Evolutionary conservation across 2,888 invertebrate genomes (phyloP), one percentile per base, ranked within the genome.

Genomic region (Allolobophora icterica): DNA sequence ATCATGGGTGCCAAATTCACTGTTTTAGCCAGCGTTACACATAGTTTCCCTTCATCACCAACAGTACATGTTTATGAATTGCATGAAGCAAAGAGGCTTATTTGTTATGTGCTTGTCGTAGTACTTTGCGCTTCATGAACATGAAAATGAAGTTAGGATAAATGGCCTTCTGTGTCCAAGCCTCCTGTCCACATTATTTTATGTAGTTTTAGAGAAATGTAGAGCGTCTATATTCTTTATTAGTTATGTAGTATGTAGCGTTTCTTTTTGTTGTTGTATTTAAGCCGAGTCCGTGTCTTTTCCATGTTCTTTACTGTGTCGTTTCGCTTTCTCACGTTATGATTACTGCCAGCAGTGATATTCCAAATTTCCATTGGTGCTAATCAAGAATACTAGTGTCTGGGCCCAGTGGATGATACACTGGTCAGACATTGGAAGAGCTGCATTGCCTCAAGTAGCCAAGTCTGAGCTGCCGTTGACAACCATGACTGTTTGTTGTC

Each of bases 121-220:
- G 52, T 52, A 52, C 71, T n/a, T 71, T 71, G 71, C n/a, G n/a
- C n/a, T n/a, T 71, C 30, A 71, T 71, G 71, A n/a, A n/a, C n/a
- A 71, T n/a, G 71, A 71, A 71, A n/a, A n/a, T 1, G 30, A 38
- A 87, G 87, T 87, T 87, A 87, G 87, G 34, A 87, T 87, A 38
- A 87, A 87, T 87, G 17, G 87, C 87, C 87, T 87, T 87, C 24
- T 87, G 33, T 87, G 87, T 87, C 87, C 34, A 35, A 21, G 87
- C n/a, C 38, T 87, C 38, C 38, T 87, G 87, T 87, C 87, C 38
- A 34, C 17, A 19, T 87, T 87, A 71, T 71, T 87, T 87, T 24
- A 35, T 35, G 87, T 87, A 87, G 87, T 87, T 35, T 87, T 87
- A 87, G 87, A 35, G 38, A 87, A 87, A 87, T 87, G 34, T 87